Conservation (phyloP, 2,888 invertebrate genomes). For the Yponomeuta plumbellus region DNA sequence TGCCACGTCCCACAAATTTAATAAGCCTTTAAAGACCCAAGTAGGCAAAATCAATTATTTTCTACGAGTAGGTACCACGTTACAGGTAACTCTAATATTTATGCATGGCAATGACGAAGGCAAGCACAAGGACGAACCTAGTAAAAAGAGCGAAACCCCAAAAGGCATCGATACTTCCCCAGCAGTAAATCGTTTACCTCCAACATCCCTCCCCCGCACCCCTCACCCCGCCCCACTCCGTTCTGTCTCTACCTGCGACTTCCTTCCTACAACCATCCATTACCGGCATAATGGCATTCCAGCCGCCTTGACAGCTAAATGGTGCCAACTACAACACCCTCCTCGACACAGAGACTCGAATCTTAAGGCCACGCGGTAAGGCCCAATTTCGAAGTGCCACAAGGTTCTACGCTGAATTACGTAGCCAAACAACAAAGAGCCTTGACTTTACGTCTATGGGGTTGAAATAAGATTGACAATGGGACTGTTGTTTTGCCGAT, state of each 20-base stretch:
- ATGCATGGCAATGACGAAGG: too few species aligned
- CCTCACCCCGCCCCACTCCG: not conserved
- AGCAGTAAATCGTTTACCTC: not conserved
- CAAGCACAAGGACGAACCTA: too few species aligned
- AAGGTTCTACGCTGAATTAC: not conserved
- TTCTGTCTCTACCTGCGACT: conserved; percentile 64
- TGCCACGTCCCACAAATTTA: too few species aligned
- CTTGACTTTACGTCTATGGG: not conserved
- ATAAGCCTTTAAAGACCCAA: too few species aligned
- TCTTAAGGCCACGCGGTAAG: too few species aligned
- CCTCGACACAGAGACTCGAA: too few species aligned
- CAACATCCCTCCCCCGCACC: not conserved
- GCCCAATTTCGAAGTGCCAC: too few species aligned
- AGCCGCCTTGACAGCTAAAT: conserved; percentile 49
- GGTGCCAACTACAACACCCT: not conserved
- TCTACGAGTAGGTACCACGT: too few species aligned
- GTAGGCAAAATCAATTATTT: too few species aligned
- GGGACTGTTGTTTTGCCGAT: not conserved
- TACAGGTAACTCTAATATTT: too few species aligned
- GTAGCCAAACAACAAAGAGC: not conserved
- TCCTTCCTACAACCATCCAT: conserved; percentile 72
- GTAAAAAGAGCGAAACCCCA: not conserved
- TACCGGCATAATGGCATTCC: conserved; percentile 69
- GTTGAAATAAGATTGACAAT: not conserved
- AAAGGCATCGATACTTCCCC: not conserved